Evolutionary conservation across 64 coral and sea anemone genomes (phyloP).

Genomic region (Trachythela sp.): DNA sequence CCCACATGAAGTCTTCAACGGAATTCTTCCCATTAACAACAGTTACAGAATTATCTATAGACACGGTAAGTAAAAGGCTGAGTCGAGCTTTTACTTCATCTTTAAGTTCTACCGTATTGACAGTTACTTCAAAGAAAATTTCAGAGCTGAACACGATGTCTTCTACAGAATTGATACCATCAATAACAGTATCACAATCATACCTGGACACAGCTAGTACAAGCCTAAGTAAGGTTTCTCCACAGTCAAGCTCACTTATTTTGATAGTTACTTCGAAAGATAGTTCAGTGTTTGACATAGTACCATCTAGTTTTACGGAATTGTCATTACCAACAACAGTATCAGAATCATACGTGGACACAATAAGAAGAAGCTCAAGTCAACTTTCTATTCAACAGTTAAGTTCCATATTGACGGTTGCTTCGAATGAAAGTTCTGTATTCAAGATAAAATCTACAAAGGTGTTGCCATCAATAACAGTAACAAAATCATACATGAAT

Average conservation of each 20-base stretch:
- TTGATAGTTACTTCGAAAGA: too few relatives aligned
- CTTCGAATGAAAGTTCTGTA: neutral
- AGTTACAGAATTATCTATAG: too few relatives aligned
- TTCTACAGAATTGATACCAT: neutral
- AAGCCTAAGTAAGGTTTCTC: too few relatives aligned
- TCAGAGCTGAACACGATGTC: neutral
- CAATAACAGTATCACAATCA: neutral
- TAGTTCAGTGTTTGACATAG: too few relatives aligned
- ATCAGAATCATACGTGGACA: neutral
- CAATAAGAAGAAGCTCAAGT: neutral
- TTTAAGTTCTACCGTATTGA: neutral
- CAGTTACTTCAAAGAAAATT: neutral
- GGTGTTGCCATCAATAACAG: neutral
- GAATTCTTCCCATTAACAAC: too few relatives aligned
- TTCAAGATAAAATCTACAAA: neutral
- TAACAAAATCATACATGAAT: neutral
- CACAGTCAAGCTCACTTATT: too few relatives aligned
- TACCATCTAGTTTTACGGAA: too few relatives aligned
- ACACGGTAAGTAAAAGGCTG: too few relatives aligned
- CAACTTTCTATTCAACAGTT: neutral
- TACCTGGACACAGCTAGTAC: too few relatives aligned
- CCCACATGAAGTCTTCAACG: too few relatives aligned
- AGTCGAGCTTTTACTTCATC: too few relatives aligned
- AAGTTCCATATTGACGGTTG: neutral
- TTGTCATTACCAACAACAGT: too few relatives aligned